Evolutionary conservation across 2,797 vertebrate species (phyloP), one percentile per base, ranked within the genome.

Genomic region (Pseudocheirus occidentalis): DNA sequence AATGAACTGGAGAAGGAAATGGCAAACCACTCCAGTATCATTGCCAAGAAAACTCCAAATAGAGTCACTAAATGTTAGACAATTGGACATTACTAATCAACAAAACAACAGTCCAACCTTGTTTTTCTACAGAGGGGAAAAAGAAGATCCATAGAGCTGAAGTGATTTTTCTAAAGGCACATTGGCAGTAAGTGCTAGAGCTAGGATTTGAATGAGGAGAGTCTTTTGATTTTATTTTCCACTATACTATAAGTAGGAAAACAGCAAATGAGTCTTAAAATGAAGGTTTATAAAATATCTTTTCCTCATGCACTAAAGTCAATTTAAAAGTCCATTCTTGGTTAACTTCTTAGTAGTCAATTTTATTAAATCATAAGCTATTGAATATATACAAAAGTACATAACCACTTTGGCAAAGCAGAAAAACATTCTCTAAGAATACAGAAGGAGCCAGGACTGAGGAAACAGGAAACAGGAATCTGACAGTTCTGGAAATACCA

Each of bases 241-340:
- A 87, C 40, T 27, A 46, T 27, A 46, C 40, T 28, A 50, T 27
- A 92, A 97, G 92, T 92, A 90, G 93, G 95, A 94, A 96, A 93
- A 91, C 29, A 96, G 91, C 95, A 95, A 97, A 87, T 97, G 91
- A 96, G 96, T 90, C 94, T 93, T 81, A 90, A 58, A 58, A 29
- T 29, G 57, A 28, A 58, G 28, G 27, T 29, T 58, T 58, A 58
- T 10, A 28, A 58, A 58, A 58, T 58, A 29, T 58, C 57, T 58
- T 58, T 58, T 58, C 28, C 95, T 95, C 46, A 1, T 94, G 95
- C 92, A 90, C 94, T 56, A 56, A 81, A 50, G 95, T 94, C 95
- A 52, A 50, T 94, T 96, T 96, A 97, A 97, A 96, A 95, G 95
- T 97, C 94, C 81, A 50, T 92, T 14, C 89, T 95, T 56, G 96